Evolutionary conservation across 1,140 invertebrate species (phyloP), one percentile per base, ranked within the genome.

Genomic region (Drosophila nikananu): DNA sequence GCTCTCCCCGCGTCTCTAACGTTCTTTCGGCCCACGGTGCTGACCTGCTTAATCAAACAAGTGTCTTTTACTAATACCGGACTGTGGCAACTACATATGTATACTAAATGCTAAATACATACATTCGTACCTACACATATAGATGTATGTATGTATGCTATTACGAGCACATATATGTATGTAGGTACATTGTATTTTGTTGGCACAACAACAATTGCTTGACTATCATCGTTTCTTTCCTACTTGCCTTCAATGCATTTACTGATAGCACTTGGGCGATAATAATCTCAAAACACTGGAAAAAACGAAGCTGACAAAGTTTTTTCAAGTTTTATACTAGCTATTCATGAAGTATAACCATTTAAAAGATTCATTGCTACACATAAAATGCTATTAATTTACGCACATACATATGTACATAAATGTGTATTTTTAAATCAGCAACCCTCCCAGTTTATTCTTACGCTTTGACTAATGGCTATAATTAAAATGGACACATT

Each of bases 21-120:
- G 32, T 23, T 55, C 51, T 35, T 32, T 42, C 41, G 19, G 19
- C 46, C 25, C 37, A 51, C 48, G 44, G 46, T 77, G 79, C 59
- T 87, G 71, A 75, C 80, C 66, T 75, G 83, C 72, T 65, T 68
- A 84, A 76, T 83, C 84, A 89, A 89, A 89, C 86, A 89, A 89
- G 84, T 89, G 84, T 89, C 86, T 66, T 62, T 80, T 77, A 83
- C 78, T 66, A 49, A 48, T 49, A 48, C 67, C 67, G 48, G 51
- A 55, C 35, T 76, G 17, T 66, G 17, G 19, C 52, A 41, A 76
- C 37, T 27, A 27, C 27, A 27, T 41, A 60, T 77, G 41, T 67
- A 55, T 77, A 48, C 63, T 61, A 67, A 72, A 60, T 72, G 59
- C 35, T 51, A 70, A 41, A 59, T 72, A 51, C 41, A 44, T 60